Evolutionary conservation across 2,888 invertebrate species (phyloP), one percentile per base, ranked within the genome.

Genomic region (Hydrotaea diabolus): DNA sequence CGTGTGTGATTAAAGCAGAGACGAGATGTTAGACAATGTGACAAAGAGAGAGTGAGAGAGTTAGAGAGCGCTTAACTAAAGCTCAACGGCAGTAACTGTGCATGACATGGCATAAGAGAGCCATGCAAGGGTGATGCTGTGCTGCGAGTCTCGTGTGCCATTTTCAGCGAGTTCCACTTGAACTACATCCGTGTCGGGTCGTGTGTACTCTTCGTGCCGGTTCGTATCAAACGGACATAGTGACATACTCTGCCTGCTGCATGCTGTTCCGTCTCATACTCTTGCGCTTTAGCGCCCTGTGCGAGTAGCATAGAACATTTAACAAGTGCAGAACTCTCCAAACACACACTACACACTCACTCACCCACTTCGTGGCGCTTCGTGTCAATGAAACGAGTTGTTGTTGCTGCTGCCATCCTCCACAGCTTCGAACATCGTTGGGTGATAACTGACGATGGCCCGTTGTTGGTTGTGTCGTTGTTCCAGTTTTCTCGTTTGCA

Each of bases 171-270:
- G 46, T 72, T 72, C 72, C 79, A 74, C 64, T 53, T 85, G 77
- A 82, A 85, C 79, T 71, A 85, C 59, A 74, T 85, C 59, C 31
- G 39, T 55, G 36, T 66, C 66, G 64, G 71, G 39, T 43, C 55
- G 26, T 74, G 55, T 53, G 55, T 77, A 59, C 5, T n/a, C 36
- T 55, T 59, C 59, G 36, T 66, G 17, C 21, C 13, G 55, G 15
- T 73, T 74, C 46, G 59, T 81, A 49, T 64, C 46, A 43, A 46
- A 64, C 64, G 46, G 82, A 74, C 85, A 82, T 69, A 85, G 78
- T 85, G 85, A 82, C 82, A 85, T 69, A 85, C 85, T 85, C 82
- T 77, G 57, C 69, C 53, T 66, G 53, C 59, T 85, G 77, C 74
- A 78, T 59, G 66, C 77, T 83, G 53, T 53, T 11, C 15, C 43